Conservation (phyloP, 2,113 vertebrate species). For the Zosterops lateralis region DNA sequence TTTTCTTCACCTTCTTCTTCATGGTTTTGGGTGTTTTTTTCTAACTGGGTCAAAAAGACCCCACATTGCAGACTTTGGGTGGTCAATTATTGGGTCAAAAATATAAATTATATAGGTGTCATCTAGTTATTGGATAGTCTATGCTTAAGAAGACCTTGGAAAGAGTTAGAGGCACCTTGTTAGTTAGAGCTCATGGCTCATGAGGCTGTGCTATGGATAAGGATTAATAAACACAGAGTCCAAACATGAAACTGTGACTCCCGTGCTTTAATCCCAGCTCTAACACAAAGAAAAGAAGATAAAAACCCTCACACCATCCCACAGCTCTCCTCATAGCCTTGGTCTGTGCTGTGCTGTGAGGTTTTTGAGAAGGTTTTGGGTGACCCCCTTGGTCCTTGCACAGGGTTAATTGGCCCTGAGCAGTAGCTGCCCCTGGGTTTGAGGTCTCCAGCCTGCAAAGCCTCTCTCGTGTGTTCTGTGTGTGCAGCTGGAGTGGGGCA, state of each 20-base stretch:
- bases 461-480: accelerated
- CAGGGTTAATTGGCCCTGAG: not conserved
- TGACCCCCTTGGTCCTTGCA: no score
- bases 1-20: not conserved
- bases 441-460: not conserved
- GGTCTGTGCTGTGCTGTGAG: not conserved
- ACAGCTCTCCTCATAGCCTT: accelerated
- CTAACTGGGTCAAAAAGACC: not conserved
- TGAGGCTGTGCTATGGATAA: not conserved
- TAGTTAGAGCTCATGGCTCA: not conserved
- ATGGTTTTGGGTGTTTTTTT: not conserved
- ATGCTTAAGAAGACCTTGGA: not conserved
- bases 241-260: not conserved
- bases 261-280: not conserved
- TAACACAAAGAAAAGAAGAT: not conserved
- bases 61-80: not conserved
- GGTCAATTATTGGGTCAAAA: not conserved
- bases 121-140: not conserved
- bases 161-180: not conserved
- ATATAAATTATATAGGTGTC: not conserved
- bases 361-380: not conserved
- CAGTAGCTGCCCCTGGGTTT: not conserved
- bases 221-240: not conserved
- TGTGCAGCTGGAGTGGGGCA: not conserved
- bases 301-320: not conserved